These are phyloP conservation scores for Dinocampus coccinellae DNA, from an alignment of 2,888 invertebrate species.

Conservation along the genomic window DNA sequence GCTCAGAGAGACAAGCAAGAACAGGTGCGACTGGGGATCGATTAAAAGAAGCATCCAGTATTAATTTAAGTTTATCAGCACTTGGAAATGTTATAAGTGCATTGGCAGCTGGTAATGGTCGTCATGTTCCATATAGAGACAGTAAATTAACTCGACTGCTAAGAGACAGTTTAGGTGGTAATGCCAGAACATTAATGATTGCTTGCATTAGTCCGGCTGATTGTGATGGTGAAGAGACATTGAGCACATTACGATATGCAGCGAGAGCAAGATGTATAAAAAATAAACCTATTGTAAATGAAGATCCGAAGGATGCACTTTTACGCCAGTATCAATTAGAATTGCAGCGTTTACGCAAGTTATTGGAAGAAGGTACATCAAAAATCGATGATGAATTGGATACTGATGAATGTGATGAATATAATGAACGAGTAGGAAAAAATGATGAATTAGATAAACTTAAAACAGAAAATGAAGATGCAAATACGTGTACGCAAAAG, in stretches of 20 bases:
- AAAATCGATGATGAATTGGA: conserved; percentile 36
- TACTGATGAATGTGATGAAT: conserved; percentile 19
- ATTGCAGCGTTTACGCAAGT: conserved; percentile 78
- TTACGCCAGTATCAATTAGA: conserved; percentile 88
- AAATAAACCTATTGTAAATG: conserved; percentile 87
- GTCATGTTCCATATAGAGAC: conserved; percentile 85
- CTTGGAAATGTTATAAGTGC: conserved; percentile 92
- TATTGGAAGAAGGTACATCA: conserved; percentile 70
- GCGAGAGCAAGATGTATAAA: conserved; percentile 89
- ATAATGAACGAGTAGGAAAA: conserved; percentile 22
- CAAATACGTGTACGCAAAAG: conserved; percentile 58
- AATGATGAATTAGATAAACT: conserved; percentile 55
- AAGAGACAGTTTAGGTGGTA: conserved; percentile 87
- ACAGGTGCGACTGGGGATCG: conserved; percentile 88
- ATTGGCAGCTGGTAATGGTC: conserved; percentile 80
- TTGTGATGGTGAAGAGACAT: conserved; percentile 85
- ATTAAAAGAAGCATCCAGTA: conserved; percentile 90
- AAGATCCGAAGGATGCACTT: conserved; percentile 92
- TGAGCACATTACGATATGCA: conserved; percentile 86
- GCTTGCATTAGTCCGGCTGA: conserved; percentile 88
- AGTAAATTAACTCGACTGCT: conserved; percentile 86
- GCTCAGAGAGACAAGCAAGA: conserved; percentile 88
- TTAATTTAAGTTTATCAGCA: conserved; percentile 88
- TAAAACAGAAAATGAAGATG: conserved; percentile 57
- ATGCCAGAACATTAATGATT: conserved; percentile 90